Conservation (phyloP, 1,140 invertebrate species). For the Spodoptera frugiperda region DNA sequence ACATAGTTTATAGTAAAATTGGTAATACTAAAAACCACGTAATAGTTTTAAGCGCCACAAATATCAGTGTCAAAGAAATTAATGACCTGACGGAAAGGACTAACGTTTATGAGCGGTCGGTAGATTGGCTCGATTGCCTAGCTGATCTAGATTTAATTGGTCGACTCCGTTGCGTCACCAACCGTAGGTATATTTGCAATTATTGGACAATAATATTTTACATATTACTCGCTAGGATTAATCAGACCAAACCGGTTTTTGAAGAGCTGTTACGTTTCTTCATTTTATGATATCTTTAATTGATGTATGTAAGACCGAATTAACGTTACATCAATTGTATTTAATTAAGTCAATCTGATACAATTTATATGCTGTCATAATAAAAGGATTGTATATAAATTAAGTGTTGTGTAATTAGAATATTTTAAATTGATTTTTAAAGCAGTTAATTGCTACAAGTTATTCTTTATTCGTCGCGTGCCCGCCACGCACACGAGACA, state of each 20-base stretch:
- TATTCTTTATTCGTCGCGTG: too few species aligned
- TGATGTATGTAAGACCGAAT: conserved; percentile 26
- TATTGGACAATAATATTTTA: conserved; percentile 43
- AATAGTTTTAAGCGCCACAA: conserved; percentile 14
- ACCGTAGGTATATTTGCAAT: conserved; percentile 16
- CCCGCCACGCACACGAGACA: too few species aligned
- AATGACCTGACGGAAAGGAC: conserved; percentile 41
- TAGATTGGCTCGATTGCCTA: conserved; percentile 1
- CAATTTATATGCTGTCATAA: conserved; percentile 25
- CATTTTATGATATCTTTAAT: conserved; percentile 30
- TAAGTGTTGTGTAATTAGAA: not conserved
- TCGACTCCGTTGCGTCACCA: conserved; percentile 36
- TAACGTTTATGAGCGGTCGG: conserved; percentile 13
- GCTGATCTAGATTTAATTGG: conserved; percentile 45
- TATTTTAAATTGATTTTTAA: not conserved
- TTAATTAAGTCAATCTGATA: not conserved
- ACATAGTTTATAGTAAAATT: not conserved
- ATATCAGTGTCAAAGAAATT: conserved; percentile 44
- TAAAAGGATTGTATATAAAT: conserved; percentile 6
- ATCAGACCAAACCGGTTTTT: conserved; percentile 31
- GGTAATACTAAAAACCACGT: not conserved
- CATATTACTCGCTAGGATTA: conserved; percentile 16
- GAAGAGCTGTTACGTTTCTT: conserved; percentile 21
- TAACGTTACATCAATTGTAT: conserved; percentile 17
- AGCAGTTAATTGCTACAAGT: not conserved